phyloP scores from a whole-genome alignment of 2,797 vertebrate genomes.

The Karalla daura region DNA sequence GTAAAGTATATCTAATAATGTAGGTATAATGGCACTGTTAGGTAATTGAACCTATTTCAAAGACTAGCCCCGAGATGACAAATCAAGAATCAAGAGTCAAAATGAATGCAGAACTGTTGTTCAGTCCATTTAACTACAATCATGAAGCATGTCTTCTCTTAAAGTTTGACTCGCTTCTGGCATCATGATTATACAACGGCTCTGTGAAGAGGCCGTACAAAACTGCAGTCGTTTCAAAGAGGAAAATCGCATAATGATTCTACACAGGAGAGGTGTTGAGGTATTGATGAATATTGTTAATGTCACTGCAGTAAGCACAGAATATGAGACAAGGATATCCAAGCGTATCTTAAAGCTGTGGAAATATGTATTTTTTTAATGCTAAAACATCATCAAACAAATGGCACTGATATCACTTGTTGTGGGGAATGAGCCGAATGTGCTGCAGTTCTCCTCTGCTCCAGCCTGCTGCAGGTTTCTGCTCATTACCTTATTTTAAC shows the following conservation, averaged over 20 bases:
- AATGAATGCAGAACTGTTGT: background rate
- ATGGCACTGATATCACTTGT: too few relatives aligned
- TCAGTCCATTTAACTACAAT: background rate
- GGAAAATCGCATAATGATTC: background rate
- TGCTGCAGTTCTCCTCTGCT: background rate
- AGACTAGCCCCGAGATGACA: background rate
- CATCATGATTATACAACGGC: background rate
- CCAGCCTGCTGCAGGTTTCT: background rate
- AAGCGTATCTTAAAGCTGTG: background rate
- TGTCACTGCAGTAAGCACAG: background rate
- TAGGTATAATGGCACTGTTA: background rate
- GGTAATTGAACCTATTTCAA: background rate
- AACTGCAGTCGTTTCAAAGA: background rate
- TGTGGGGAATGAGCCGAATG: background rate
- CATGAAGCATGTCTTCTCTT: background rate
- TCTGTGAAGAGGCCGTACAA: background rate
- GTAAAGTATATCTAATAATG: background rate
- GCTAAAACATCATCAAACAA: too few relatives aligned
- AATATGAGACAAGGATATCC: background rate
- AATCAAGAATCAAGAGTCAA: background rate
- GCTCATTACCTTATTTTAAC: background rate
- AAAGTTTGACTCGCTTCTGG: background rate
- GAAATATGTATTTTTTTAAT: too few relatives aligned
- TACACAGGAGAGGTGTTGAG: background rate
- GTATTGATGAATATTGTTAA: background rate